Base-by-base conservation (phyloP, 2,888 invertebrate species). In the Laothoe populi region DNA sequence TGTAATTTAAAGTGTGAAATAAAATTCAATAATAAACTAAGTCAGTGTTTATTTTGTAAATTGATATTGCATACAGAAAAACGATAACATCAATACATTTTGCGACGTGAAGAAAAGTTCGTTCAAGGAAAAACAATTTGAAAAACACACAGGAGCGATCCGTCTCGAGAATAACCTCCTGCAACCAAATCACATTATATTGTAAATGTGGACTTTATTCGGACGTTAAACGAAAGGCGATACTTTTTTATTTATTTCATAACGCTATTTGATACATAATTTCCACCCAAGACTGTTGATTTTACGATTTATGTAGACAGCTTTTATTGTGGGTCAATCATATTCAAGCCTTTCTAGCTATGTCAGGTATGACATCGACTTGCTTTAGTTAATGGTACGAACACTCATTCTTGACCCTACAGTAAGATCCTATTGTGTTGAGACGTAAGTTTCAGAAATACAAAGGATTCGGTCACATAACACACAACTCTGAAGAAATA, bases 161-260 rank as follows among this genome's bases (percentile, higher is more conserved):
- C 26, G 49, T 49, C 49, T 49, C 26, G 49, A 49, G 16, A 26
- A n/a, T 24, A 31, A 31, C 16, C 7, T 19, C 49, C 31, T 26
- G 49, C 31, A 48, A 48, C n/a, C 26, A 48, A 24, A 7, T 48
- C 7, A n/a, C n/a, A 49, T 49, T 49, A 16, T 49, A 2, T 26
- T 49, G 31, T 16, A 31, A 49, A 49, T 26, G 8, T 16, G 49
- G n/a, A n/a, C n/a, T 49, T 49, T 49, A 49, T 57, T 38, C 21
- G 8, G 31, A 4, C 21, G 7, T 40, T 2, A 19, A 13, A 31
- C 8, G 31, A 1, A 35, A 35, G 10, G 35, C 16, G 24, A 35
- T 4, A 5, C 35, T 35, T 35, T 35, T 31, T 35, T 35, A 19
- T 57, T 35, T 57, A 0, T n/a, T n/a, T n/a, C n/a, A n/a, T n/a